phyloP scores from a whole-genome alignment of 2,888 invertebrate genomes.

The Dynastes maya region DNA sequence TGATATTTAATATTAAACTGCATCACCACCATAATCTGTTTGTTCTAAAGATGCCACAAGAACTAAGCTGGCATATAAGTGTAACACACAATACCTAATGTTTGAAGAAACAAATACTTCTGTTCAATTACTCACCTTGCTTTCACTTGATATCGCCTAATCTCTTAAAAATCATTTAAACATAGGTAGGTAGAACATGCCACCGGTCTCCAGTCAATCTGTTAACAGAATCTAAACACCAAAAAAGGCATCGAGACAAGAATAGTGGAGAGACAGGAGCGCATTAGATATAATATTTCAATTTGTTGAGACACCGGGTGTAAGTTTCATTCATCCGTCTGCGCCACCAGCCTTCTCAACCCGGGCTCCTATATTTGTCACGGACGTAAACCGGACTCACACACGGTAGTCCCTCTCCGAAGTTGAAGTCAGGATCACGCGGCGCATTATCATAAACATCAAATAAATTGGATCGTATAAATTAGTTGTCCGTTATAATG shows the following conservation, averaged over 20 bases:
- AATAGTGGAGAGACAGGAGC: slow-evolving; percentile 26
- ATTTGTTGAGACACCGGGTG: slow-evolving; percentile 49
- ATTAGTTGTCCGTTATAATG: slow-evolving; percentile 69
- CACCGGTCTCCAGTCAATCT: slow-evolving; percentile 6
- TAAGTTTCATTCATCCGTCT: slow-evolving; percentile 47
- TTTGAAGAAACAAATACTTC: too few relatives aligned
- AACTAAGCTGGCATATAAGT: too few relatives aligned
- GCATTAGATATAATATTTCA: slow-evolving; percentile 48
- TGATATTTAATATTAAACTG: too few relatives aligned
- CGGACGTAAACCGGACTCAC: slow-evolving; percentile 18
- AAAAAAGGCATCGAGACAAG: slow-evolving; percentile 4
- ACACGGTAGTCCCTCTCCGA: slow-evolving; percentile 33
- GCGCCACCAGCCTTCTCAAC: slow-evolving; percentile 27
- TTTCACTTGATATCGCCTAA: neutral
- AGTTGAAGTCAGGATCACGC: slow-evolving; percentile 44
- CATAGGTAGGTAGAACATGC: neutral
- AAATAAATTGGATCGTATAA: slow-evolving; percentile 69
- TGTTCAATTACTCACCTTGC: too few relatives aligned
- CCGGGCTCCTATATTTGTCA: slow-evolving; percentile 46
- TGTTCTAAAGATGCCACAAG: too few relatives aligned
- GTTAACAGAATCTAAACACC: slow-evolving; percentile 14
- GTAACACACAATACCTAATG: too few relatives aligned
- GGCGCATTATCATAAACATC: slow-evolving; percentile 68
- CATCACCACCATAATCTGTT: too few relatives aligned
- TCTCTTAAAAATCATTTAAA: neutral